Conservation (phyloP, 1,140 invertebrate species). For the Neodiprion pinetum region DNA sequence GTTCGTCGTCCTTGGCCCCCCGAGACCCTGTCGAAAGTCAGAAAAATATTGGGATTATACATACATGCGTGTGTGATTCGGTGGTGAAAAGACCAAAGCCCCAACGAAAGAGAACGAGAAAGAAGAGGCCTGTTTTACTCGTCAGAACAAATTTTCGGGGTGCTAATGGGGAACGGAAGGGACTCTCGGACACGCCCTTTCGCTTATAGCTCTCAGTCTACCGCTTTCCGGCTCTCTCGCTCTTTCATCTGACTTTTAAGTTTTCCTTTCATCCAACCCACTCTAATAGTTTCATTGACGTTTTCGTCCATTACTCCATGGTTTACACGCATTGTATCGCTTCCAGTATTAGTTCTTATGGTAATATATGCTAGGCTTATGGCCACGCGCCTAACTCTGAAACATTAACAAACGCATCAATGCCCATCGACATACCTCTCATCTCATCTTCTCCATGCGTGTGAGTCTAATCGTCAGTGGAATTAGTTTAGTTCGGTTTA, state of each 20-base stretch:
- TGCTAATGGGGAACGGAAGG: slow-evolving; percentile 12
- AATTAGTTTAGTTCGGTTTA: no score
- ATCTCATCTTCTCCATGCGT: no score
- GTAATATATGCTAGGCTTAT: no score
- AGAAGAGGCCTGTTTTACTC: slow-evolving; percentile 13
- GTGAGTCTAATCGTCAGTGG: no score
- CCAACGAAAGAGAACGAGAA: background rate
- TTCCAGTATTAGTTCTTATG: no score
- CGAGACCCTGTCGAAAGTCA: background rate
- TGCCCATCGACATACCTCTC: no score
- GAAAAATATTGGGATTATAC: background rate
- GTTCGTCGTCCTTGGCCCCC: background rate
- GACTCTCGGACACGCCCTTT: slow-evolving; percentile 6
- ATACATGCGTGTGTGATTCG: background rate
- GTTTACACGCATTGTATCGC: no score
- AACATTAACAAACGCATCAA: no score
- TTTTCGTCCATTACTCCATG: no score
- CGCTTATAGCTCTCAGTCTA: background rate
- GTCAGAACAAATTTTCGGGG: slow-evolving; percentile 10
- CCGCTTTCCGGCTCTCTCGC: background rate
- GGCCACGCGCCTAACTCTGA: no score
- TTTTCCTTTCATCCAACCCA: background rate
- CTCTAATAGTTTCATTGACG: background rate
- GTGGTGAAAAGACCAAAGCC: slow-evolving; percentile 6
- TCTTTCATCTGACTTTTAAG: background rate